Evolutionary conservation across 2,888 invertebrate species (phyloP).

Genomic region (Archaeoteleia sp.): DNA sequence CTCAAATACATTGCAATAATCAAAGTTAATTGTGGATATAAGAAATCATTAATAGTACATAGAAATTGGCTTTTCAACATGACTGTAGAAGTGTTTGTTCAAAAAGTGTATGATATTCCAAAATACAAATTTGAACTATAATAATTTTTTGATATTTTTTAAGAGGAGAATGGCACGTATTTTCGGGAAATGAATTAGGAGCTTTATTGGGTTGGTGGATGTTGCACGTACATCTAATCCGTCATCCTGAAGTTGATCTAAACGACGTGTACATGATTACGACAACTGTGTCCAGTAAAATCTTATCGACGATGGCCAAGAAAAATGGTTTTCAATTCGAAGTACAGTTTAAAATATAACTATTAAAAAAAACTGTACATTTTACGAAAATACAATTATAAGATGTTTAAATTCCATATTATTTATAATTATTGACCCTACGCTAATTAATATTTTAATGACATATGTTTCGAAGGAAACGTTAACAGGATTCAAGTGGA

Average conservation of each 20-base stretch:
- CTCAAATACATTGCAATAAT: no score
- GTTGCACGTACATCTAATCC: conserved; percentile 78
- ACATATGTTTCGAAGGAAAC: conserved; percentile 86
- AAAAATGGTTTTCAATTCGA: conserved; percentile 85
- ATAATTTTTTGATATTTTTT: conserved; percentile 56
- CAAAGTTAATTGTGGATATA: no score
- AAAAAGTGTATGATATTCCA: background rate
- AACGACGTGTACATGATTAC: conserved; percentile 88
- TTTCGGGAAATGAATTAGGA: conserved; percentile 97
- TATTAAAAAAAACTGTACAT: no score
- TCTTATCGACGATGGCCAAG: conserved; percentile 87
- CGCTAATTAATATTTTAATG: no score
- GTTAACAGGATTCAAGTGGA: conserved; percentile 99
- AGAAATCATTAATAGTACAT: no score
- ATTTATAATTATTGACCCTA: no score
- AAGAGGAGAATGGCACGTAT: conserved; percentile 88
- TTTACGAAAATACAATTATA: no score
- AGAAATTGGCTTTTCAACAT: no score
- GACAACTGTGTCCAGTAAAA: conserved; percentile 97
- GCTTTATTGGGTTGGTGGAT: conserved; percentile 97
- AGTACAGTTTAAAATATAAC: no score
- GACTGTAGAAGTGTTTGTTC: no score
- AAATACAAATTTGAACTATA: background rate
- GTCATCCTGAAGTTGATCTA: conserved; percentile 75
- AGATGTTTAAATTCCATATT: no score